Evolutionary conservation across 2,888 invertebrate species (phyloP).

Genomic region (Lepidocyrtinus sp.): DNA sequence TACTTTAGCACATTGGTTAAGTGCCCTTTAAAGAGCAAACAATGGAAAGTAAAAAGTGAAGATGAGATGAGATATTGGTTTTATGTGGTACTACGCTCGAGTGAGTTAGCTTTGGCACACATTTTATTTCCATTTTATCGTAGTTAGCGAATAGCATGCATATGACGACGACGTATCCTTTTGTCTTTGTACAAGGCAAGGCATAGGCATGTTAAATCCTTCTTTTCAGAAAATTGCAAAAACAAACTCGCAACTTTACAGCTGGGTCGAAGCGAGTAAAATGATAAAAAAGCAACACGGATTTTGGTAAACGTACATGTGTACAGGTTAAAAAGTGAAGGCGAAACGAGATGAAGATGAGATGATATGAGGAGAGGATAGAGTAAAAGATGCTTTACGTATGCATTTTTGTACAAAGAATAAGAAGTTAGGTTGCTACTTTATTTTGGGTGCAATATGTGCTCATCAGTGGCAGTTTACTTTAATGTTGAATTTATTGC

Average conservation of each 20-base stretch:
- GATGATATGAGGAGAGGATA: no score
- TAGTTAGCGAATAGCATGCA: background rate
- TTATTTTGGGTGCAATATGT: no score
- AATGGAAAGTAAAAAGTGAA: constrained; percentile 11
- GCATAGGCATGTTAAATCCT: no score
- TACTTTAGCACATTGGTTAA: no score
- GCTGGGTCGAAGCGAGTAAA: background rate
- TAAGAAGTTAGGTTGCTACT: no score
- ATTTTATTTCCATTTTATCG: constrained; percentile 3
- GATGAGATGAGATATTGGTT: background rate
- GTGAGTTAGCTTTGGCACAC: background rate
- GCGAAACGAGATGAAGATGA: background rate
- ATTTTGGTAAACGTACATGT: background rate
- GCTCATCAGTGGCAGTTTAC: no score
- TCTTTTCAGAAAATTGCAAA: constrained; percentile 9
- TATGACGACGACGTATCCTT: background rate
- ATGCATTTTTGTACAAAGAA: no score
- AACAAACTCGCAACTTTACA: background rate
- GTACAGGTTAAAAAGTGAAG: background rate
- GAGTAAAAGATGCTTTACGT: no score
- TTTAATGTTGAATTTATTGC: no score
- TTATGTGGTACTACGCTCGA: background rate
- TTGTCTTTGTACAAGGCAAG: no score
- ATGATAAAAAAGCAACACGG: background rate
- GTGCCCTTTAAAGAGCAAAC: background rate